Evolutionary conservation across 2,888 invertebrate genomes (phyloP), one percentile per base, ranked within the genome.

Genomic region (Hirtodrosophila cameraria): DNA sequence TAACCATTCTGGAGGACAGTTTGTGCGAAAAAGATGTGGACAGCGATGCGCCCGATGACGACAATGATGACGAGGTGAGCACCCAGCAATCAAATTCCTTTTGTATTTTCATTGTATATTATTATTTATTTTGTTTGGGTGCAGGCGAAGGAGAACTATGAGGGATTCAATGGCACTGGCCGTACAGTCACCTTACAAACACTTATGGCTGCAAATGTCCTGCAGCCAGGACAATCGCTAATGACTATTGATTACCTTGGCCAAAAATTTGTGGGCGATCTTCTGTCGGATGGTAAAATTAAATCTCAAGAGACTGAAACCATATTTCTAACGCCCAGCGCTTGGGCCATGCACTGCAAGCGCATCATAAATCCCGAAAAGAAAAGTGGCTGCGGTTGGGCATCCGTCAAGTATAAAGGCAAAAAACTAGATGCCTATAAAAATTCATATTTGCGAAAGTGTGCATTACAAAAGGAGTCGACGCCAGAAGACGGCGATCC

Each of bases 171-270:
- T 80, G 90, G 90, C 15, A 89, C 94, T 11, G 93, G 93, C 1
- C 92, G 94, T 80, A 94, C 94, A 62, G 95, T 97, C 11, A 97
- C 97, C 7, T 91, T 97, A 66, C 96, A 96, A 90, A 97, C 96
- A 94, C 92, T 97, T 39, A 92, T 97, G 88, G 94, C 95, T 76
- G 97, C 97, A 50, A 95, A 96, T 88, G 94, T 97, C 88, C 92
- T 97, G 63, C 94, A 95, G 86, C 95, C 97, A 38, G 97, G 97
- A 33, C 94, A 94, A 88, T 96, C 95, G 33, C 93, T 95, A 48
- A 95, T 97, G 94, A 95, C 97, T 45, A 96, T 97, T 82, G 97
- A 97, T 90, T 97, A 97, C 91, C 92, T 97, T 95, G 97, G 97
- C 0, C 96, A 97, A 92, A 95, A 95, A 89, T 97, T 97, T 92